Conservation (phyloP, 1,140 invertebrate species). For the Berghia stephanieae region DNA sequence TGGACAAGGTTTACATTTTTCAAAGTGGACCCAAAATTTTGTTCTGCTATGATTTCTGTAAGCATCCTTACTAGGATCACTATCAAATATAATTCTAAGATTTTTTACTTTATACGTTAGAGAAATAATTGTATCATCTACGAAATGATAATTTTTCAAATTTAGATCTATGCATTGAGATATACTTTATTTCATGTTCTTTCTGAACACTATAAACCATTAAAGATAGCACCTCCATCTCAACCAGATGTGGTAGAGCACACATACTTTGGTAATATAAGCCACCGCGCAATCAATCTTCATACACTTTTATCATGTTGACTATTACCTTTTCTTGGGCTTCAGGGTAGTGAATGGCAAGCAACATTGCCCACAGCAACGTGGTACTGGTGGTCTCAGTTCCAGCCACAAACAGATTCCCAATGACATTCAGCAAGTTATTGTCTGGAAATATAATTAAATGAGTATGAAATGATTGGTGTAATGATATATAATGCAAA, state of each 20-base stretch:
- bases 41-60: too few species aligned
- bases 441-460: neutral
- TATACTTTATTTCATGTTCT: too few species aligned
- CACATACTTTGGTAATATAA: neutral
- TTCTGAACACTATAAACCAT: too few species aligned
- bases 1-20: too few species aligned
- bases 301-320: neutral
- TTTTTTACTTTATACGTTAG: too few species aligned
- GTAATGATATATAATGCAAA: neutral
- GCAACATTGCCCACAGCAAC: conserved; percentile 85
- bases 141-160: too few species aligned
- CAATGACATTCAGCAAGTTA: conserved; percentile 35
- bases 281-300: neutral
- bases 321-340: conserved; percentile 72
- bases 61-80: too few species aligned
- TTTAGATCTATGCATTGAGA: too few species aligned
- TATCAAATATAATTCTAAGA: too few species aligned
- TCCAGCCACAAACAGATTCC: conserved; percentile 87
- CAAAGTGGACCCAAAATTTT: too few species aligned
- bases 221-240: too few species aligned
- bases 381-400: conserved; percentile 87
- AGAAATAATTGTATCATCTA: too few species aligned
- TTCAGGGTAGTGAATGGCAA: conserved; percentile 79
- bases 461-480: neutral
- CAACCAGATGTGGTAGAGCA: neutral